Evolutionary conservation across 2,113 vertebrate genomes (phyloP), one percentile per base, ranked within the genome.

Genomic region (Cathartes aura): DNA sequence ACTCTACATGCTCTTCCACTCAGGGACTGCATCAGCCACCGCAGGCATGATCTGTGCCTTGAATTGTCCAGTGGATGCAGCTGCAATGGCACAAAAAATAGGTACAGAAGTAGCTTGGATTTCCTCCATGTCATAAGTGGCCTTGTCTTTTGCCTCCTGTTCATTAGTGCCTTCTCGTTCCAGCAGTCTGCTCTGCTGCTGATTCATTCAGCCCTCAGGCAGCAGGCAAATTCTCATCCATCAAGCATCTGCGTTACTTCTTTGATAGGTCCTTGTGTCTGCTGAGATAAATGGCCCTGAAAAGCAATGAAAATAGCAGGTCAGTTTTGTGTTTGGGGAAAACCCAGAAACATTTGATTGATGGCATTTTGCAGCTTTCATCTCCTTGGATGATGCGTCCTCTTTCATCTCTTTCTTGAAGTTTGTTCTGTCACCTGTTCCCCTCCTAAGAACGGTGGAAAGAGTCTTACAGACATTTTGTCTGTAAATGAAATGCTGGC

Each of bases 231-330:
- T 84, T 93, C 56, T 74, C 81, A 95, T 91, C 87, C 83, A 94
- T 74, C 12, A n/a, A 94, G 48, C 64, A 96, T 72, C 60, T 96
- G 59, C 0, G 1, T 82, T 96, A 91, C 76, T 97, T 91, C 95
- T 95, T 72, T 84, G 72, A 67, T 78, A 59, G 20, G 78, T 96
- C 93, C 75, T 95, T 95, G 68, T 94, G 83, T 91, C 83, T 96
- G 96, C 80, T 94, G 91, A 94, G 84, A 84, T 84, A 97, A 97
- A 93, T 84, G 73, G 76, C 62, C 93, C 96, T 95, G 92, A 82
- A 97, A 96, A 97, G 84, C 92, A 97, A 96, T 48, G 92, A 97
- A 96, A 97, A 96, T 72, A 96, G 70, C 6, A 27, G 78, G 93
- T 91, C 96, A 97, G 92, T 96, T 89, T 34, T 73, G n/a, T 50